Conservation (phyloP, 2,888 invertebrate genomes). For the Xanthorhoe designata region DNA sequence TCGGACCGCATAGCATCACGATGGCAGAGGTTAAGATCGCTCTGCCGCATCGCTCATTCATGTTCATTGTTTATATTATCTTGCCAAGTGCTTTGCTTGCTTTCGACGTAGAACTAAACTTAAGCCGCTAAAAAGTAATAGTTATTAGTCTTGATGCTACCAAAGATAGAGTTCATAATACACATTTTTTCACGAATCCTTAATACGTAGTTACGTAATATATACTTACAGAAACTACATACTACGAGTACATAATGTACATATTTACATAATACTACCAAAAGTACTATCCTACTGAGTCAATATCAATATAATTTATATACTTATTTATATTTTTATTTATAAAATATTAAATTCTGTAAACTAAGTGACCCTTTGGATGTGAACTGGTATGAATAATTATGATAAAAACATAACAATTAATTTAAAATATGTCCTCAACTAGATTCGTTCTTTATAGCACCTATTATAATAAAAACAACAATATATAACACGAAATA, state of each 20-base stretch:
- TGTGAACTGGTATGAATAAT: background rate
- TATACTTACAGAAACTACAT: too few relatives aligned
- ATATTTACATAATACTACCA: too few relatives aligned
- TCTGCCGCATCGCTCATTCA: constrained; percentile 43
- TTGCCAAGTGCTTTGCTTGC: too few relatives aligned
- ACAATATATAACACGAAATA: constrained; percentile 10
- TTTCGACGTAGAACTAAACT: too few relatives aligned
- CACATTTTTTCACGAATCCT: too few relatives aligned
- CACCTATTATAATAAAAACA: constrained; percentile 10
- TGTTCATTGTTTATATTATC: background rate
- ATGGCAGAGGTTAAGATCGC: constrained; percentile 58
- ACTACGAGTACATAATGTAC: too few relatives aligned
- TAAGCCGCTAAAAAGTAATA: too few relatives aligned
- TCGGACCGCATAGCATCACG: constrained; percentile 67
- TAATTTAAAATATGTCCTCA: background rate
- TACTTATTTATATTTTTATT: background rate
- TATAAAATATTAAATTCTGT: background rate
- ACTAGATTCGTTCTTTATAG: background rate
- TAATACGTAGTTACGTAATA: too few relatives aligned
- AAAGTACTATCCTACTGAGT: too few relatives aligned
- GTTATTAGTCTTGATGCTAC: too few relatives aligned
- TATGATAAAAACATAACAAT: background rate
- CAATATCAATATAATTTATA: too few relatives aligned
- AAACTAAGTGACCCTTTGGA: background rate
- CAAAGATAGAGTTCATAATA: too few relatives aligned